Conservation (phyloP, 2,113 vertebrate species). For the Pampusana beccarii region DNA sequence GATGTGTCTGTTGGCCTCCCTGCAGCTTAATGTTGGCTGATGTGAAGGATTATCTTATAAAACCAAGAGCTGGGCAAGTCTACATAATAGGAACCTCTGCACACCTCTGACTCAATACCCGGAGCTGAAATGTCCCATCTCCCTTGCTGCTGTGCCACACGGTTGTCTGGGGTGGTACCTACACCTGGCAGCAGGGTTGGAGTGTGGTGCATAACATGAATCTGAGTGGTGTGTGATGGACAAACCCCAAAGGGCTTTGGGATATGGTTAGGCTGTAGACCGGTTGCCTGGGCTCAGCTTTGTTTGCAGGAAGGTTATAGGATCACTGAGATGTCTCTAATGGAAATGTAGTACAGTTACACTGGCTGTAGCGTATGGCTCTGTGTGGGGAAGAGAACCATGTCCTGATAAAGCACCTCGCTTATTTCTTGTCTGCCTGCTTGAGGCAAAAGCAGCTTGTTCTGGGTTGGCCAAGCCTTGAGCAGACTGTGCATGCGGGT, state of each 20-base stretch:
- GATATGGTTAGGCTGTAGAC: background rate
- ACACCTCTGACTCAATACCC: background rate
- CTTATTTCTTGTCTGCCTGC: background rate
- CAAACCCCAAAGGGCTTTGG: background rate
- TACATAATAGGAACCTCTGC: accelerated
- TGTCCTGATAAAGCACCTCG: background rate
- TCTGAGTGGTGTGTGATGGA: too few relatives aligned
- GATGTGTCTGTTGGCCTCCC: accelerated
- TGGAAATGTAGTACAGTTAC: background rate
- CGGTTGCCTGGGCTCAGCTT: background rate
- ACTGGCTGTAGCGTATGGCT: background rate
- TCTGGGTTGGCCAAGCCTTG: background rate
- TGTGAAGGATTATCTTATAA: background rate
- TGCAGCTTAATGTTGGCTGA: background rate
- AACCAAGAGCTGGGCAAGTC: background rate
- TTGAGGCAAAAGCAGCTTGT: background rate
- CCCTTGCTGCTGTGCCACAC: background rate
- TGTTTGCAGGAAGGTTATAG: background rate
- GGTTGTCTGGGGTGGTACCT: background rate
- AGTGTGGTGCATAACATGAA: background rate
- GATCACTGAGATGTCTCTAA: background rate
- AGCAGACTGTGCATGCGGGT: background rate
- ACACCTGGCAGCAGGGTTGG: accelerated
- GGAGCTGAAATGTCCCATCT: background rate
- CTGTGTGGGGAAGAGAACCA: background rate